These are phyloP conservation scores for Lepilemur ruficaudatus DNA, from an alignment of 2,797 vertebrate genomes.

Conservation along the genomic window DNA sequence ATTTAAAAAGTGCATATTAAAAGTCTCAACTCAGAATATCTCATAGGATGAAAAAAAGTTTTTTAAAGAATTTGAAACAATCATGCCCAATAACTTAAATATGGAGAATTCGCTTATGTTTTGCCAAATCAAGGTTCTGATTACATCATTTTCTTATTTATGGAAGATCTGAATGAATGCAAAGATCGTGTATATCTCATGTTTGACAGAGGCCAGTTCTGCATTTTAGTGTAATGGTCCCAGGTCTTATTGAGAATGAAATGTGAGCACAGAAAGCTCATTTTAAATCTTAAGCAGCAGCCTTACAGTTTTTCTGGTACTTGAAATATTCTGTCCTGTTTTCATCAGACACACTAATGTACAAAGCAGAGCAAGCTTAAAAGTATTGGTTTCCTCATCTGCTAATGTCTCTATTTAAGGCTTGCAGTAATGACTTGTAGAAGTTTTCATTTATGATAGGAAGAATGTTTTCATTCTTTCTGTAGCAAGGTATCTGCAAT, in stretches of 20 bases:
- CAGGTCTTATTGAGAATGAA: not conserved
- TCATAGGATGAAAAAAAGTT: not conserved
- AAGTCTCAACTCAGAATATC: not conserved
- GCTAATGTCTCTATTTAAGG: not conserved
- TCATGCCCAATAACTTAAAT: not conserved
- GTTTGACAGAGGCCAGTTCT: not conserved
- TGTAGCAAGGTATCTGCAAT: not conserved
- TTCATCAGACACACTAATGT: not conserved
- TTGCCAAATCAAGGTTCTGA: not conserved
- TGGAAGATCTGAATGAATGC: not conserved
- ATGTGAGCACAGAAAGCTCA: not conserved
- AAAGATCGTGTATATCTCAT: not conserved
- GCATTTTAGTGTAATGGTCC: not conserved
- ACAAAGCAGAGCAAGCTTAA: not conserved
- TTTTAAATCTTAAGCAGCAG: not conserved
- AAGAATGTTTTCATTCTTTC: not conserved
- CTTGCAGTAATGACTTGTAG: not conserved
- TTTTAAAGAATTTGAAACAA: not conserved
- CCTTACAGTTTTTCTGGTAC: not conserved
- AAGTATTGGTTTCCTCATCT: not conserved
- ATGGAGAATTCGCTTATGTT: not conserved
- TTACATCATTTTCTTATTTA: not conserved
- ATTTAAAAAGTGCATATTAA: not conserved
- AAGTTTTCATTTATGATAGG: not conserved
- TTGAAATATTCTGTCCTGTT: constrained; percentile 8